phyloP scores from a whole-genome alignment of 2,888 invertebrate species.

The Melanchra persicariae region DNA sequence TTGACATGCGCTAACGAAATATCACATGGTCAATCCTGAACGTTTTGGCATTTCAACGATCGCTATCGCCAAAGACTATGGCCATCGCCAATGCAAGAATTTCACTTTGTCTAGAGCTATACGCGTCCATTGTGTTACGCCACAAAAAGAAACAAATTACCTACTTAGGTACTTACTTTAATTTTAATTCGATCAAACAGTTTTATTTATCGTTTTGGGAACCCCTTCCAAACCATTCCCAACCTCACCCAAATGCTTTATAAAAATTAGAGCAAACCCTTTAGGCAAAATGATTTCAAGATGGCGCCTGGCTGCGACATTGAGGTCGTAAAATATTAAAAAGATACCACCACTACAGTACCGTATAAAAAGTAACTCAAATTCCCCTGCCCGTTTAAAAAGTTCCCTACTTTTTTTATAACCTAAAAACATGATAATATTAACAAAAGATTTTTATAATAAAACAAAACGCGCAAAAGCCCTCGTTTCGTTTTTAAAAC shows the following conservation, averaged over 20 bases:
- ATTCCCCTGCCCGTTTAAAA: constrained; percentile 14
- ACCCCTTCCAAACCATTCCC: neutral
- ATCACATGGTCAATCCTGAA: too few relatives aligned
- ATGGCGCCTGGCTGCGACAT: constrained; percentile 27
- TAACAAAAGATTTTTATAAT: constrained; percentile 38
- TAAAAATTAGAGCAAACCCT: constrained; percentile 31
- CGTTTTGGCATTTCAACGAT: too few relatives aligned
- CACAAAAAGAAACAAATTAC: too few relatives aligned
- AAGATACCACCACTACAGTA: constrained; percentile 33
- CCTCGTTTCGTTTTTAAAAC: constrained; percentile 33
- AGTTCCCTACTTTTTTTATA: constrained; percentile 34
- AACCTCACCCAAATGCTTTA: constrained; percentile 11
- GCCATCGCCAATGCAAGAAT: too few relatives aligned
- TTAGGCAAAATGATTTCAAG: constrained; percentile 35
- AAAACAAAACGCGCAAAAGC: constrained; percentile 38
- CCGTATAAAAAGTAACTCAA: constrained; percentile 38
- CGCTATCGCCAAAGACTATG: too few relatives aligned
- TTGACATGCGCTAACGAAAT: too few relatives aligned
- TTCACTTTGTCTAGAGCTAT: too few relatives aligned
- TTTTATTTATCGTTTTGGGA: neutral
- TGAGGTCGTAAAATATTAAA: constrained; percentile 51
- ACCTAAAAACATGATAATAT: constrained; percentile 30
- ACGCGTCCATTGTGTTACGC: too few relatives aligned
- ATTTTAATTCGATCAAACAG: neutral
- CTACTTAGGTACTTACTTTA: neutral